A percentile compares a stretch with the other conserved stretches of the same genome.
These are phyloP conservation scores for Phrynocephalus versicolor DNA, from an alignment of 2,113 vertebrate species.

Conservation along the genomic window DNA sequence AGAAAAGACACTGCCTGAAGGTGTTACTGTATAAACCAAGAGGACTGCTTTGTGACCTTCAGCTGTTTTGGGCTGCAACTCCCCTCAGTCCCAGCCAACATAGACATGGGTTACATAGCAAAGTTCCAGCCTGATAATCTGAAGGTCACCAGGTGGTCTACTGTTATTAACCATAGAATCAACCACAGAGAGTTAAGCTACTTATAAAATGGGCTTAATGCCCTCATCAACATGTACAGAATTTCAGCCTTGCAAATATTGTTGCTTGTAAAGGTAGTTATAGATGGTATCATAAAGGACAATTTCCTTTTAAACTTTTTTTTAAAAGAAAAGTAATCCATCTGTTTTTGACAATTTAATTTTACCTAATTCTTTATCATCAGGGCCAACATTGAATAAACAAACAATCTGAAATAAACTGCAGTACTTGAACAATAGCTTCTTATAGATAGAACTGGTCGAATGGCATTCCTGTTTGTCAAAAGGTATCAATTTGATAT, in stretches of 20 bases:
- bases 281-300: constrained; percentile 3
- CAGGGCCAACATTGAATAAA: constrained; percentile 40
- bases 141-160: neutral
- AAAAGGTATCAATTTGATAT: constrained; percentile 23
- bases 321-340: neutral
- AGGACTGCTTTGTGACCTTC: no score
- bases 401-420: neutral
- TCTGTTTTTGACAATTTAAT: constrained; percentile 30
- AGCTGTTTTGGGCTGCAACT: no score
- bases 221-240: constrained; percentile 22
- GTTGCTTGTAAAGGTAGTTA: accelerated
- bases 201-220: neutral
- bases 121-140: neutral
- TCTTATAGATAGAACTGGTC: neutral
- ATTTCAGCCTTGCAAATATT: constrained; percentile 46
- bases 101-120: no score
- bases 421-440: constrained; percentile 23
- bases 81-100: no score
- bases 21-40: no score
- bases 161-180: neutral
- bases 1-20: no score
- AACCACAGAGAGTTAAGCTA: neutral
- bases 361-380: constrained; percentile 37
- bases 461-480: constrained; percentile 45
- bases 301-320: constrained; percentile 31